Base-by-base conservation (phyloP, 2,797 vertebrate species). In the Podarcis lilfordi region DNA sequence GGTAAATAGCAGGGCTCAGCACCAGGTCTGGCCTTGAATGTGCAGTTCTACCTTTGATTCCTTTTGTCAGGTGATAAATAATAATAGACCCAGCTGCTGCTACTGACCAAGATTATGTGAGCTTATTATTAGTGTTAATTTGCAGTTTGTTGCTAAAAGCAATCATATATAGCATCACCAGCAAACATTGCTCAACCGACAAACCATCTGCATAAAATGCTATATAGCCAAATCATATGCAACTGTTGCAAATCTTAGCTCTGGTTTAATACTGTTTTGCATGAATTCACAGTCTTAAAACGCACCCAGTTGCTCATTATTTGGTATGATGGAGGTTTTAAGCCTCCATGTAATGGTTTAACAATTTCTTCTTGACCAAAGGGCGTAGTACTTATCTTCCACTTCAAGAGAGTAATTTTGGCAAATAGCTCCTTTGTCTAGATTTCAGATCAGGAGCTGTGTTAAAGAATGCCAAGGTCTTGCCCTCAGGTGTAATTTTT, bases 401-500 rank as follows among this genome's bases (percentile, higher is more conserved):
- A 19, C 8, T 91, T 86, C 55, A 89, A 50, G 2, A 88, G 21
- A 61, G 77, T 87, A 80, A 45, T 66, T 17, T 37, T 85, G 69
- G 7, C 80, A 84, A 80, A 86, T 92, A 92, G 21, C 11, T 68
- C 37, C 37, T 40, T 84, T 13, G 55, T 85, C 76, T 64, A 92
- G 45, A 37, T 23, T 93, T 80, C 61, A 89, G 35, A 89, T 88
- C 37, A 91, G 27, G 89, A 81, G 8, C 77, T 80, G 25, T 50
- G 80, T 71, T 71, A 75, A 90, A 71, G 27, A 77, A 79, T 45
- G 29, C 78, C 86, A 92, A 81, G 23, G 29, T 92, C 84, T 86
- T 90, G 66, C 23, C 37, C 50, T 91, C 40, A 37, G 21, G 15
- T 93, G 4, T 89, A 84, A 92, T 95, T 92, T 80, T 92, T n/a